Evolutionary conservation across 1,140 invertebrate species (phyloP).

Genomic region (Ceratoteleas bidentatus): DNA sequence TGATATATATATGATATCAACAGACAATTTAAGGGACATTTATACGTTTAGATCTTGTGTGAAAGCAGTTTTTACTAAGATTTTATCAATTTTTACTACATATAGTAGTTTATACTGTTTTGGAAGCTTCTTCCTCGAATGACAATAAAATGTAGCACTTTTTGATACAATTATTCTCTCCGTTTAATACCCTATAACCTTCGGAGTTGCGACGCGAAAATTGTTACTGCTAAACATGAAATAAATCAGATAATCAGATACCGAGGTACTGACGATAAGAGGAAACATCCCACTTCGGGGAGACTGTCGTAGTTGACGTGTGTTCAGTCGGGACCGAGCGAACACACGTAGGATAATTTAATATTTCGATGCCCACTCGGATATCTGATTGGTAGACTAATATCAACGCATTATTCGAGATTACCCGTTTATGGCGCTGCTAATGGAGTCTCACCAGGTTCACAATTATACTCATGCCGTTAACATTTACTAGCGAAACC

Average conservation of each 20-base stretch:
- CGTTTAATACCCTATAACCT: background rate
- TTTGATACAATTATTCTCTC: no score
- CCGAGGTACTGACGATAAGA: slow-evolving; percentile 44
- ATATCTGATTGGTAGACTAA: slow-evolving; percentile 76
- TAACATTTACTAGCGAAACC: slow-evolving; percentile 27
- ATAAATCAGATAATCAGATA: slow-evolving; percentile 44
- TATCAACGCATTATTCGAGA: slow-evolving; percentile 73
- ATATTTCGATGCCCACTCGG: slow-evolving; percentile 72
- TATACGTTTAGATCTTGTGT: no score
- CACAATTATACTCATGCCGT: slow-evolving; percentile 31
- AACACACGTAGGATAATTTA: slow-evolving; percentile 72
- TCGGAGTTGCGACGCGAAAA: slow-evolving; percentile 28
- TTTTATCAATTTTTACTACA: no score
- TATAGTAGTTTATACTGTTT: no score
- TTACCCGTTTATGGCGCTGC: slow-evolving; percentile 78
- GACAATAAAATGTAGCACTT: no score
- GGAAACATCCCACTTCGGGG: slow-evolving; percentile 55
- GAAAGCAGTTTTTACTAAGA: no score
- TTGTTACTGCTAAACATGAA: slow-evolving; percentile 27
- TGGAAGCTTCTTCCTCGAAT: no score
- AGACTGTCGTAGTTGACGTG: slow-evolving; percentile 50
- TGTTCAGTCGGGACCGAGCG: slow-evolving; percentile 63
- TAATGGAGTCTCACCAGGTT: slow-evolving; percentile 68
- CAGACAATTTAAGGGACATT: no score
- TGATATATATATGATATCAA: no score